Conservation (phyloP, 2,888 invertebrate species). For the Rhimphoctona megacephalus region DNA sequence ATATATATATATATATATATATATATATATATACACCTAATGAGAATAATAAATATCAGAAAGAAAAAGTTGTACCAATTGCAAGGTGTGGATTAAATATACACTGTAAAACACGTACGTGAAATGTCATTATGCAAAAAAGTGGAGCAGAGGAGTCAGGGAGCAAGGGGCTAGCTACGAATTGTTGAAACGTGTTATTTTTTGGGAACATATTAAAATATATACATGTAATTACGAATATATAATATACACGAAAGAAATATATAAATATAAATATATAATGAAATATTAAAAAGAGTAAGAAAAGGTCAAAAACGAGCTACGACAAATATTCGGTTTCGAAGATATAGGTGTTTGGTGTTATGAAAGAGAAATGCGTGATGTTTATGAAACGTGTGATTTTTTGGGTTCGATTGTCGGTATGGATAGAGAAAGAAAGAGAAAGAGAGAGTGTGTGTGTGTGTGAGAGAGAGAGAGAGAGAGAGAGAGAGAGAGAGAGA, state of each 20-base stretch:
- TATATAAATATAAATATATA: constrained; percentile 37
- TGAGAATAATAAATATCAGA: constrained; percentile 57
- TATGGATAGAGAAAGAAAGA: neutral
- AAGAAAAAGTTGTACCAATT: constrained; percentile 46
- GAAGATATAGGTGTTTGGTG: constrained; percentile 1
- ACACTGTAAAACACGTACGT: constrained; percentile 58
- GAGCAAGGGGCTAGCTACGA: constrained; percentile 51
- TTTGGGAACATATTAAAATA: neutral
- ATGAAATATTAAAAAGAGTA: neutral
- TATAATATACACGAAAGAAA: constrained; percentile 23
- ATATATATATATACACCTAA: constrained; percentile 48
- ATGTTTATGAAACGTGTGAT: neutral
- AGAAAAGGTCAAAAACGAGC: neutral
- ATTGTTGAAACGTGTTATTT: constrained; percentile 14
- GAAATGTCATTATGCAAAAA: constrained; percentile 68
- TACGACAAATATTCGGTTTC: constrained; percentile 1
- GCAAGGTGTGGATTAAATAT: constrained; percentile 35
- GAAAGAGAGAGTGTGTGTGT: too few species aligned
- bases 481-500: neutral
- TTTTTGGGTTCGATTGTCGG: neutral
- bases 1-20: neutral
- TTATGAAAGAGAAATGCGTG: neutral
- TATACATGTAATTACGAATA: constrained; percentile 53
- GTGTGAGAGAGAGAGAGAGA: neutral
- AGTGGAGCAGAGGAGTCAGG: neutral